Base-by-base conservation (phyloP, 2,113 vertebrate species). In the Oreotragus oreotragus region DNA sequence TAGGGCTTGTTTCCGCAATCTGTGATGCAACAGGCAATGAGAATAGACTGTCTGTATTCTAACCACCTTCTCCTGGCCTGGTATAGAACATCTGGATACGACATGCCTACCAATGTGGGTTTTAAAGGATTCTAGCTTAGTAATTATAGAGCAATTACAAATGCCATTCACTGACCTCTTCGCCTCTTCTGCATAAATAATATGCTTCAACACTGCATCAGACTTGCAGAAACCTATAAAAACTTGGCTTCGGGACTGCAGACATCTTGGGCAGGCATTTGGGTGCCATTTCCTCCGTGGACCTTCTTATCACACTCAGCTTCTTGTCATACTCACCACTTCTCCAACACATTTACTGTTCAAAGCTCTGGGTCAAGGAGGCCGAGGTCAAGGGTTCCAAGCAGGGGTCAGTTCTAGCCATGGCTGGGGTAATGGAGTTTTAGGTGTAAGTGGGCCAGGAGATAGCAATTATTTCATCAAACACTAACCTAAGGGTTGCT, bases 231-330 rank as follows among this genome's bases (percentile, higher is more conserved):
- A 76, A 57, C 70, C 5, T 4, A 30, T 2, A 43, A 84, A 28
- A n/a, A 11, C 81, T 19, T n/a, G 27, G 12, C 1, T 8, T 5
- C 2, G 1, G 36, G 36, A 8, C 51, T 3, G 2, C 0, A 2
- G 17, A 7, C 27, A 1, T 1, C 2, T 39, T 28, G 1, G 5
- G 23, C 12, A 1, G 15, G 70, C 36, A 6, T 3, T 2, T 2
- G 0, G 4, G 1, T 39, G 6, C n/a, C 33, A 17, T 21, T 33
- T 51, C 27, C 25, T 45, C 66, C 19, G 1, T 3, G 4, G 7
- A 1, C 0, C 53, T 51, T 16, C 23, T 2, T 33, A 43, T 1
- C 70, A 3, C 1, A 5, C 6, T 33, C n/a, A 39, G 66, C 53
- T 51, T 13, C 23, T 2, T 28, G n/a, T 1, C 70, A 5, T 0